Base-by-base conservation (phyloP, 2,797 vertebrate genomes). In the Spea hammondii region DNA sequence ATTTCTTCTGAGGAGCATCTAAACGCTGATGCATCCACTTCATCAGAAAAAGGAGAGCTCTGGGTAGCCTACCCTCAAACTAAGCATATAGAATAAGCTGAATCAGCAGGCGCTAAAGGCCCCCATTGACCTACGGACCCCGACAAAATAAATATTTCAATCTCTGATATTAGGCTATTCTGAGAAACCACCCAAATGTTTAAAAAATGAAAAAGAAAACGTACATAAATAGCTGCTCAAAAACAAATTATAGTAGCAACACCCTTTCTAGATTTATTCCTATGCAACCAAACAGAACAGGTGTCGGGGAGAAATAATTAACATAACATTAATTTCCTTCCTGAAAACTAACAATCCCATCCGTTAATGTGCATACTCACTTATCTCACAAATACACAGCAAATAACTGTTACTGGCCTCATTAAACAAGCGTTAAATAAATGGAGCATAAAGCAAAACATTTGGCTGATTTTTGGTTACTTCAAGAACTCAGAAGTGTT, bases 361-460 rank as follows among this genome's bases (percentile, higher is more conserved):
- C 59, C 6, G 6, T 72, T 72, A 72, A 72, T 72, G 54, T 48
- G 59, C 11, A 62, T 60, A 14, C 68, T 66, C 60, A 72, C 77
- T 47, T 69, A 74, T 60, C 64, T 74, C 64, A 44, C 17, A 73
- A 79, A 66, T 13, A 53, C 53, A 79, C 14, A 4, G 65, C 65
- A 59, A 79, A 72, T 68, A 73, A 32, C 45, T 45, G 51, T 71
- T 67, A 50, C 54, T 59, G 14, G 50, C 53, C 64, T 79, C 14
- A 66, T 60, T 79, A 67, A 73, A 67, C 64, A 67, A n/a, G 65
- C 50, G 14, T 50, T 65, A 72, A 79, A 65, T 64, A 59, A 79
- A 66, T 60, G 45, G 51, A 79, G 77, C 45, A 72, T 47, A 49
- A 67, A 72, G 53, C 64, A 72, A 62, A 78, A 78, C 70, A 79